Base-by-base conservation (phyloP, 2,888 invertebrate genomes). In the Phengaris arion region DNA sequence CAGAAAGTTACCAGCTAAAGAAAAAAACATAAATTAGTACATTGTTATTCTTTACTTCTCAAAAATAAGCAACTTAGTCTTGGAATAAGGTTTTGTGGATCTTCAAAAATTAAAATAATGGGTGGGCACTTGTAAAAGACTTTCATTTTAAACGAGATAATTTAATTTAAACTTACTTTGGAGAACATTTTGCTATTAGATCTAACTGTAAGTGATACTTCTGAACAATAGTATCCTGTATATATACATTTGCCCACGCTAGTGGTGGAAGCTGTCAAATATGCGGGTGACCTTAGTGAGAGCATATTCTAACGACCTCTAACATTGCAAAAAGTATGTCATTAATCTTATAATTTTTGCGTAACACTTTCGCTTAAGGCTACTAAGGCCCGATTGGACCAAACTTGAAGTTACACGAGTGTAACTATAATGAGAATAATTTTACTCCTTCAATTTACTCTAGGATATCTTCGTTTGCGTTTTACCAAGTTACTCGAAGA, bases 1-100 rank as follows among this genome's bases (percentile, higher is more conserved):
- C 83, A 86, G 22, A 86, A 78, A 59, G 78, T 74, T 76, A 82
- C 79, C 22, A 82, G 75, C 85, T 85, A 78, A 7, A 76, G 76
- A 76, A 76, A 22, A 78, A 70, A 57, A 59, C n/a, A 10, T 22
- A 22, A 51, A 13, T n/a, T 35, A 22, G 12, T 54, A 72, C 8
- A 72, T 51, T 68, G 5, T 2, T 12, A 13, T 35, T 22, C 35
- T 68, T 12, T 68, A 12, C 48, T 46, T 13, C 48, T 48, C 8
- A 35, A 68, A 70, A 35, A 35, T 22, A 35, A 35, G 35, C 35
- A 3, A 35, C 35, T 35, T 35, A 35, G 35, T 35, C 35, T 35
- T 35, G 35, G 2, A 35, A 35, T 35, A 35, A 35, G 35, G 35
- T 35, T 35, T 35, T 35, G 35, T 35, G 35, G 2, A 3, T 2